Percentiles rank a stretch among this genome's conserved stretches.
Conservation (phyloP, 1,140 invertebrate species). For the Trissolcus basalis region DNA sequence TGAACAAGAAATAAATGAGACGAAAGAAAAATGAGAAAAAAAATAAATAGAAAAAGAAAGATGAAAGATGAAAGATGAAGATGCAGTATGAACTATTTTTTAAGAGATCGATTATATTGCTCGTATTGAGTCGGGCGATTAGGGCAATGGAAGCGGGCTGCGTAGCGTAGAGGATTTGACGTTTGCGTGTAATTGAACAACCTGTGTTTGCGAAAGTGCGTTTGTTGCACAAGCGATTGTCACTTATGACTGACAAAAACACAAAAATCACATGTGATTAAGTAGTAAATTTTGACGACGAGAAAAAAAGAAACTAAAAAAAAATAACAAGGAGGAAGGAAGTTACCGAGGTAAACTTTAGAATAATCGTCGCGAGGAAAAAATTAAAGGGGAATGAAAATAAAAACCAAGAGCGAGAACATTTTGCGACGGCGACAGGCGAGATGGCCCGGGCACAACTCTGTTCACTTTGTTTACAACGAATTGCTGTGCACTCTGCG, state of each 20-base stretch:
- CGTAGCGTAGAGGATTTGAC: slow-evolving; percentile 13
- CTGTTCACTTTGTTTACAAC: slow-evolving; percentile 43
- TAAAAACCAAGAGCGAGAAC: not conserved
- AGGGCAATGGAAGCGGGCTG: slow-evolving; percentile 21
- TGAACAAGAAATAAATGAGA: slow-evolving; percentile 65
- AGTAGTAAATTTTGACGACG: slow-evolving; percentile 73
- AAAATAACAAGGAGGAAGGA: slow-evolving; percentile 1
- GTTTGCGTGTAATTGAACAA: slow-evolving; percentile 32
- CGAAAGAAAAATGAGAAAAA: slow-evolving; percentile 55
- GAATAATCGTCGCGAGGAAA: too few relatives aligned
- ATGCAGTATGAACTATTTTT: slow-evolving; percentile 73
- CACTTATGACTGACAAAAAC: slow-evolving; percentile 67
- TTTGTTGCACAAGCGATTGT: slow-evolving; percentile 70
- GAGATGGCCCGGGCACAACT: slow-evolving; percentile 9
- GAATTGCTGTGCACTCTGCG: slow-evolving; percentile 24
- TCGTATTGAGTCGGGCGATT: slow-evolving; percentile 65
- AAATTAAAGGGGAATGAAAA: too few relatives aligned
- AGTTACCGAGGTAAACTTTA: too few relatives aligned
- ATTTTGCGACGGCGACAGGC: slow-evolving; percentile 33
- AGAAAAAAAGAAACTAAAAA: slow-evolving; percentile 72
- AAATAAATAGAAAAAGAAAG: slow-evolving; percentile 41
- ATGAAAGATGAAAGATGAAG: slow-evolving; percentile 51
- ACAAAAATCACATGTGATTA: slow-evolving; percentile 73
- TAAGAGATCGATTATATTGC: slow-evolving; percentile 71
- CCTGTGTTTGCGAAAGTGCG: slow-evolving; percentile 62